A percentile compares a stretch with the other conserved stretches of the same genome.
Conservation (phyloP, 1,140 invertebrate species). For the Amphibalanus amphitrite region DNA sequence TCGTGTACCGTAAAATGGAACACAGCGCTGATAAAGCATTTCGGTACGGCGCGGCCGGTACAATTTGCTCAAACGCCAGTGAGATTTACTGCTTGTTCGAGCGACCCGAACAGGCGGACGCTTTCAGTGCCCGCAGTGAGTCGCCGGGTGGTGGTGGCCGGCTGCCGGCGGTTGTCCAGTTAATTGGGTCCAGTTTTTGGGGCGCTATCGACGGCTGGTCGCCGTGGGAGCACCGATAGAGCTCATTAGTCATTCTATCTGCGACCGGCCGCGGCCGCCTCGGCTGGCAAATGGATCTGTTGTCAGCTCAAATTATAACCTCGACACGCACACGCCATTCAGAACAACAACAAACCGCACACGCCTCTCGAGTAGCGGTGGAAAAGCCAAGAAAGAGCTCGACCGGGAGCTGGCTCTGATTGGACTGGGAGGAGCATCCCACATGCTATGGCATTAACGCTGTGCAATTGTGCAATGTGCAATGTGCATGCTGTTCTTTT, state of each 20-base stretch:
- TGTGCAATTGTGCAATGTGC: too few relatives aligned
- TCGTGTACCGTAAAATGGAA: constrained; percentile 1
- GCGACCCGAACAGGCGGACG: background rate
- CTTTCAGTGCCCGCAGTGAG: background rate
- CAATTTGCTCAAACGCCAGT: background rate
- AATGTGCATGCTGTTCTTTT: too few relatives aligned
- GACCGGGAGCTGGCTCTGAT: too few relatives aligned
- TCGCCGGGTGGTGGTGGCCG: background rate
- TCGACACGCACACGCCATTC: too few relatives aligned
- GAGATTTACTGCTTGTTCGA: background rate
- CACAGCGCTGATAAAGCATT: background rate
- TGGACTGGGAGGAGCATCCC: too few relatives aligned
- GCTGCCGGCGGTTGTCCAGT: background rate
- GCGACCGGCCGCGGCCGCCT: too few relatives aligned
- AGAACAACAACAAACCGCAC: too few relatives aligned
- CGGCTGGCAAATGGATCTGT: background rate
- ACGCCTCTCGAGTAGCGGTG: too few relatives aligned
- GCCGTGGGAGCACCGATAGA: background rate
- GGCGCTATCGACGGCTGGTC: background rate
- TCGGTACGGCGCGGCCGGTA: background rate
- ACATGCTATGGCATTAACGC: too few relatives aligned
- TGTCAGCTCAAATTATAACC: background rate
- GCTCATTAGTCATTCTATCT: constrained; percentile 1
- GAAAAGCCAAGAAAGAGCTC: too few relatives aligned
- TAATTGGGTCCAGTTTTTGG: constrained; percentile 1